Evolutionary conservation across 2,888 invertebrate genomes (phyloP), one percentile per base, ranked within the genome.

Genomic region (Caenorhabditis sinica): DNA sequence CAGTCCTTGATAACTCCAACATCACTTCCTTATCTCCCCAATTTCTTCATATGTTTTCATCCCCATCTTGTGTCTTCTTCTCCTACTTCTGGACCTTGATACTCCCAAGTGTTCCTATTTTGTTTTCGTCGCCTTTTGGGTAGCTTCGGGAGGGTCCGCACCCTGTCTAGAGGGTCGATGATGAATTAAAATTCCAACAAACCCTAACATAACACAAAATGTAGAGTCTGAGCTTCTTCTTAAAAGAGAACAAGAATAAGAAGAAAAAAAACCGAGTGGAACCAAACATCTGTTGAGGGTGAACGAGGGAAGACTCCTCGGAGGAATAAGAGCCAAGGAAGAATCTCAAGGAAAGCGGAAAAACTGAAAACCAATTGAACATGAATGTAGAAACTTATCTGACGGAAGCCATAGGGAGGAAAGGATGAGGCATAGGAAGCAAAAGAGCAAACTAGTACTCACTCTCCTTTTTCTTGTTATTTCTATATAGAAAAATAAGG

Each of bases 91-190:
- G 60, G 60, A 61, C 33, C 30, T 49, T 36, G 40, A 56, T 65
- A 74, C 53, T 74, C 74, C 74, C 63, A 65, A 65, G 65, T 74
- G 74, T 65, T 74, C 65, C 40, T 36, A 36, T 49, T 40, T 63
- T 74, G 74, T 74, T 74, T 65, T 74, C 33, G 33, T 65, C 40
- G 51, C 23, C 20, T 40, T 72, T 60, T 13, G 40, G 40, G 8
- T 40, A 40, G 40, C 40, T n/a, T 60, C 60, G 11, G 36, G 65
- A 33, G 43, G 45, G 45, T 65, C 65, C 65, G 56, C 56, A 56
- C 73, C 63, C 73, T 65, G 74, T 74, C 74, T 74, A 65, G 56
- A 49, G 56, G 74, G 65, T 74, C 43, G 74, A 74, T 74, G 65
- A 74, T 74, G 74, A 74, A 74, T 74, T 74, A 74, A 74, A 65